A percentile compares a stretch with the other conserved stretches of the same genome.
phyloP scores from a whole-genome alignment of 2,797 vertebrate genomes.

The Alosa sapidissima region DNA sequence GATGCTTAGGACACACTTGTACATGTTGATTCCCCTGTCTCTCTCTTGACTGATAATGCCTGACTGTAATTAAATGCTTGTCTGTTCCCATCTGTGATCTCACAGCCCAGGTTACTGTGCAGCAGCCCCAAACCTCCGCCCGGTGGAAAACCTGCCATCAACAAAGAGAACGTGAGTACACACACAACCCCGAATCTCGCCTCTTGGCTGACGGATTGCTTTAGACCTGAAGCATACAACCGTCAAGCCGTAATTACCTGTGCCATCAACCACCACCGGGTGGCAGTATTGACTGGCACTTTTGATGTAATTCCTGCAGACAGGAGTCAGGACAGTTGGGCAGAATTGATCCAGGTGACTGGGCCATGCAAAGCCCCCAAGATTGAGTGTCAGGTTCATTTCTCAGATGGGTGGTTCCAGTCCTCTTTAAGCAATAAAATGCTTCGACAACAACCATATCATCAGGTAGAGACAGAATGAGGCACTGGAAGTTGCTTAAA shows the following conservation, averaged over 20 bases:
- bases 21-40: background rate
- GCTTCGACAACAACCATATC: background rate
- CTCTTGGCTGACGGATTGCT: background rate
- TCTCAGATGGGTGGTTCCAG: background rate
- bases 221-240: background rate
- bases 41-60: background rate
- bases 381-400: background rate
- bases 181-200: background rate
- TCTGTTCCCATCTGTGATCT: background rate
- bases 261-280: background rate
- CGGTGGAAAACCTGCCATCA: background rate
- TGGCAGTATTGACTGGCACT: background rate
- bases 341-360: conserved; percentile 13
- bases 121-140: conserved; percentile 38
- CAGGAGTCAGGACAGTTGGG: background rate
- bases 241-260: background rate
- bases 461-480: background rate
- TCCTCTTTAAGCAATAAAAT: background rate
- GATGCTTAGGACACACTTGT: background rate
- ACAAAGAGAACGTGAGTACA: conserved; percentile 47
- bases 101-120: conserved; percentile 40
- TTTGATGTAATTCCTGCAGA: background rate
- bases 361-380: background rate
- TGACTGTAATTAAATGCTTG: background rate
- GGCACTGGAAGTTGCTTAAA: background rate